Base-by-base conservation (phyloP, 1,140 invertebrate species). In the Anastrepha obliqua region DNA sequence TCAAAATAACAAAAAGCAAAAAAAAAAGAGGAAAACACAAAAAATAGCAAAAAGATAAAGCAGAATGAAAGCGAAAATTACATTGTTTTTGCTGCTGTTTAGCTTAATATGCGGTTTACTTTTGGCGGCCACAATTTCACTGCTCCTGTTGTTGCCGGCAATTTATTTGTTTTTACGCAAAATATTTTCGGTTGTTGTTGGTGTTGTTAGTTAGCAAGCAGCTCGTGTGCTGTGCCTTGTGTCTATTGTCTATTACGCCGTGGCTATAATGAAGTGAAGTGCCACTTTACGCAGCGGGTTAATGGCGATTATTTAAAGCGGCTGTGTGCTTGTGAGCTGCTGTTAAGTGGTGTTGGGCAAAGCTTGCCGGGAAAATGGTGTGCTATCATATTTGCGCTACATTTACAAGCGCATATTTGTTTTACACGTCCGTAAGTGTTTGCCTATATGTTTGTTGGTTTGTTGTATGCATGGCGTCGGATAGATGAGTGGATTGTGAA, bases 61-160 rank as follows among this genome's bases (percentile, higher is more conserved):
- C 17, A 67, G 6, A 67, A 74, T n/a, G 17, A 51, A 74, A 44
- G 15, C 70, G 5, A 74, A 44, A 20, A 44, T n/a, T 11, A 3
- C 42, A 11, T 44, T 42, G 39, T 47, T 74, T 15, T 74, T 74
- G 42, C 42, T 74, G 39, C 42, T 44, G 17, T 74, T 74, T 62
- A 62, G 65, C 65, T 67, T 74, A 74, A 74, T 74, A 44, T 74
- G 70, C 70, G 70, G 44, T 44, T 74, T 42, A 13, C 42, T 74
- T 74, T 74, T 51, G 70, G 70, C 70, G 70, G 15, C 70, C 70
- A 44, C 15, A 74, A 17, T 42, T 74, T 74, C 47, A n/a, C 47
- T 47, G 15, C n/a, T 1, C 60, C 2, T 62, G 13, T 51, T 74
- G 17, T n/a, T 74, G 39, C 15, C 17, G 15, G 44, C 13, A 47